Conservation (phyloP, 64 coral and sea anemone genomes). For the Montipora sp. region DNA sequence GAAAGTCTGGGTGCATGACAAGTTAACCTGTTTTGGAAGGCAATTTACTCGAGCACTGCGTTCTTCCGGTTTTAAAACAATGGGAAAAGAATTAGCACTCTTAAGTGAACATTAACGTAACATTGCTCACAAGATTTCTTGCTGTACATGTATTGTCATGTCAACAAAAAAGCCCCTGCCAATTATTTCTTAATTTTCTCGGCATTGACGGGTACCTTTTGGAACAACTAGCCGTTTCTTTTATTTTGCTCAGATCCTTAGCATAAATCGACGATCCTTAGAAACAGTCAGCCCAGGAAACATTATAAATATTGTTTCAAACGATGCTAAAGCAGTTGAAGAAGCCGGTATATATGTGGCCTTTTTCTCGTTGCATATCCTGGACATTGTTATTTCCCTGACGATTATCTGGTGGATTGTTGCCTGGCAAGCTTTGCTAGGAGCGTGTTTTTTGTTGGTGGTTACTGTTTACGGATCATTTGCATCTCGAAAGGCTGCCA, state of each 20-base stretch:
- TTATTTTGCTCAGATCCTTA: slow-evolving; percentile 5
- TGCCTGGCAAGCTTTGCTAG: slow-evolving; percentile 54
- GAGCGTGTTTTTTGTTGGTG: slow-evolving; percentile 30
- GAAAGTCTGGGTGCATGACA: neutral
- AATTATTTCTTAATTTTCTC: too few species aligned
- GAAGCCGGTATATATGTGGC: neutral
- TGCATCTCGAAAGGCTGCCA: neutral
- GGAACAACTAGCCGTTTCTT: neutral
- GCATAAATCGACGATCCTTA: neutral
- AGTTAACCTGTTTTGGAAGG: too few species aligned
- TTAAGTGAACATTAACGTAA: too few species aligned
- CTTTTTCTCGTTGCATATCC: neutral
- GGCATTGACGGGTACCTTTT: too few species aligned
- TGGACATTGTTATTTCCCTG: slow-evolving; percentile 10
- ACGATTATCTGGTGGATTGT: slow-evolving; percentile 28
- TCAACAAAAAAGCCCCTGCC: too few species aligned
- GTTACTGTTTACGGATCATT: slow-evolving; percentile 27
- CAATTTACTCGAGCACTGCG: too few species aligned
- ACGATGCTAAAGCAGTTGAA: slow-evolving; percentile 43
- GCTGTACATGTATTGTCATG: too few species aligned
- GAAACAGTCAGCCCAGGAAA: slow-evolving; percentile 22
- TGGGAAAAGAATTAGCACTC: too few species aligned
- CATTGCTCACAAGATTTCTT: too few species aligned
- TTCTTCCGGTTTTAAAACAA: too few species aligned
- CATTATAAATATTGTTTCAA: slow-evolving; percentile 56